phyloP scores from a whole-genome alignment of 2,888 invertebrate genomes.

The Noctua comes region DNA sequence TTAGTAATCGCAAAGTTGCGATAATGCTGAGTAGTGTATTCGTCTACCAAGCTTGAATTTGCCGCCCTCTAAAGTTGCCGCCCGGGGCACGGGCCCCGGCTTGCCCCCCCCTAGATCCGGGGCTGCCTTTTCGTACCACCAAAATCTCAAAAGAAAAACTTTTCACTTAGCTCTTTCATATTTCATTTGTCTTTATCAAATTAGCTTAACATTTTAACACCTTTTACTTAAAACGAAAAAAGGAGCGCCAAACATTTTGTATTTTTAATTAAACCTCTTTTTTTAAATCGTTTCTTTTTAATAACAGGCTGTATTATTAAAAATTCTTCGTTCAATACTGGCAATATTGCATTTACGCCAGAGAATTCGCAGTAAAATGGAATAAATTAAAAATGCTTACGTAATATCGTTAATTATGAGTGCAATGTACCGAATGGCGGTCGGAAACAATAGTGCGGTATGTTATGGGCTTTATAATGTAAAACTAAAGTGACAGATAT shows the following conservation, averaged over 20 bases:
- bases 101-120: too few species aligned
- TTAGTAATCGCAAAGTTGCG: too few species aligned
- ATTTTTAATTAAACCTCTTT: slow-evolving; percentile 53
- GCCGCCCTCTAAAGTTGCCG: too few species aligned
- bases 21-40: too few species aligned
- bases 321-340: slow-evolving; percentile 56
- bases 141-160: slow-evolving; percentile 28
- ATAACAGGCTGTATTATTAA: slow-evolving; percentile 58
- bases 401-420: slow-evolving; percentile 64
- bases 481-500: slow-evolving; percentile 50
- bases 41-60: too few species aligned
- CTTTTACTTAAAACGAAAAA: slow-evolving; percentile 39
- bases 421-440: slow-evolving; percentile 53
- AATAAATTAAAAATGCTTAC: slow-evolving; percentile 64
- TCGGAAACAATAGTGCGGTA: slow-evolving; percentile 52
- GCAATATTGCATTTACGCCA: slow-evolving; percentile 57
- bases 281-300: slow-evolving; percentile 49
- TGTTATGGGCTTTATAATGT: slow-evolving; percentile 47
- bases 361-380: slow-evolving; percentile 51
- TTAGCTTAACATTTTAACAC: slow-evolving; percentile 39
- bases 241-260: slow-evolving; percentile 46
- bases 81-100: too few species aligned
- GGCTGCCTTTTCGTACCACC: slow-evolving; percentile 25
- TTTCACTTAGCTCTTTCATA: slow-evolving; percentile 25
- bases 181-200: slow-evolving; percentile 48